Evolutionary conservation across 2,113 vertebrate species (phyloP), one percentile per base, ranked within the genome.

Genomic region (Plestiodon gilberti): DNA sequence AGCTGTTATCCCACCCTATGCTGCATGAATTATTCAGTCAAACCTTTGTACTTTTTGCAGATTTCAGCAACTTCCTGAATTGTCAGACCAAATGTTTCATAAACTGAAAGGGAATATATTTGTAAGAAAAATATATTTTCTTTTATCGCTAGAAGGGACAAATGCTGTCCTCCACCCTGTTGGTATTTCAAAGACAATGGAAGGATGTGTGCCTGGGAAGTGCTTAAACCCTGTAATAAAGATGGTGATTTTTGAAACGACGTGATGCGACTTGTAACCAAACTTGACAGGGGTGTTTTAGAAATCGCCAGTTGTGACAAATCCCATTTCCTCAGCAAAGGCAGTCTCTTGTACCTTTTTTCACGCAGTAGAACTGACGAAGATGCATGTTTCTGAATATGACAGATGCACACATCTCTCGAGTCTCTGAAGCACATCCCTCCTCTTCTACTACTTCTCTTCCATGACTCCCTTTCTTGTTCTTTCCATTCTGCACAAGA

Each of bases 21-120:
- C 89, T 90, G 67, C 77, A 93, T 93, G 93, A 95, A 93, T 93
- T 94, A 94, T 94, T 95, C 90, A 94, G 43, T 91, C 81, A 92
- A 94, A 95, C 89, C 93, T 89, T 92, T 92, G 93, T 93, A 92
- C 93, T 94, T 95, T 94, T 94, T 94, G 90, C 92, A 93, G 93
- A 94, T 93, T 93, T 93, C 89, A 93, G 90, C 93, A 95, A 88
- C 87, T 95, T 93, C 87, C 2, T 73, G 89, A 89, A 91, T 94
- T 93, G 89, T 91, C 86, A 90, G 87, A 88, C 88, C 79, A 71
- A 87, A 87, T 90, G 89, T 82, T 93, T 90, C 81, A 88, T 92
- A 93, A 92, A 91, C 91, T 88, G 91, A 90, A 94, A 94, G 65
- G 84, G 89, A 94, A 88, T 57, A 57, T 89, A 92, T 89, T 93